A percentile compares a stretch with the other conserved stretches of the same genome.
Evolutionary conservation across 2,113 vertebrate species (phyloP).

Genomic region (Penelope pileata): DNA sequence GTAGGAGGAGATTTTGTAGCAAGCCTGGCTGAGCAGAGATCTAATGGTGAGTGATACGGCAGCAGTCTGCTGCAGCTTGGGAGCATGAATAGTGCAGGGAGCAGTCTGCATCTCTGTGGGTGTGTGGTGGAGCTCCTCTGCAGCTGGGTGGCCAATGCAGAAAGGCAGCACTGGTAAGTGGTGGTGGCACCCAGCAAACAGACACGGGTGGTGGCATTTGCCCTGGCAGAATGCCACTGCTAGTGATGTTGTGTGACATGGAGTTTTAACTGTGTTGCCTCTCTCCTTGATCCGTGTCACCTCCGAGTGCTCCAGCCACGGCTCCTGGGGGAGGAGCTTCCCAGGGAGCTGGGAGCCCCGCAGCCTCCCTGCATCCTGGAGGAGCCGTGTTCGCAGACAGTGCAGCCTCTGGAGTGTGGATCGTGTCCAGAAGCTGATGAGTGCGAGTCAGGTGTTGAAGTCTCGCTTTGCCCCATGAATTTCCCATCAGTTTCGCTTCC

Average conservation of each 20-base stretch:
- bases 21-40: slow-evolving; percentile 39
- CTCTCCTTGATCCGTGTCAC: slow-evolving; percentile 24
- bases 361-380: not conserved
- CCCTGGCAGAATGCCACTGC: not conserved
- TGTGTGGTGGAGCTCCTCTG: not conserved
- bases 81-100: not conserved
- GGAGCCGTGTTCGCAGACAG: not conserved
- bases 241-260: not conserved
- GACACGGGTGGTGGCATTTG: slow-evolving; percentile 16
- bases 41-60: slow-evolving; percentile 26
- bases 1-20: slow-evolving; percentile 20
- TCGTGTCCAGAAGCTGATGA: slow-evolving; percentile 41
- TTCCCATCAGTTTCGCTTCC: slow-evolving; percentile 59
- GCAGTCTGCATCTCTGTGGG: not conserved
- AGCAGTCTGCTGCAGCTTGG: slow-evolving; percentile 16
- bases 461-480: slow-evolving; percentile 52
- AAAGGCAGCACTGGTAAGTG: not conserved
- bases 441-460: slow-evolving; percentile 47
- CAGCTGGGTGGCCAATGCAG: not conserved
- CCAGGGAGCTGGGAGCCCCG: not conserved
- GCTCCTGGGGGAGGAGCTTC: slow-evolving; percentile 3
- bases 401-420: not conserved
- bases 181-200: not conserved
- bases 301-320: not conserved
- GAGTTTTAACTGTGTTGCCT: not conserved